Conservation (phyloP, 2,888 invertebrate species). For the Tiliacea aurago region DNA sequence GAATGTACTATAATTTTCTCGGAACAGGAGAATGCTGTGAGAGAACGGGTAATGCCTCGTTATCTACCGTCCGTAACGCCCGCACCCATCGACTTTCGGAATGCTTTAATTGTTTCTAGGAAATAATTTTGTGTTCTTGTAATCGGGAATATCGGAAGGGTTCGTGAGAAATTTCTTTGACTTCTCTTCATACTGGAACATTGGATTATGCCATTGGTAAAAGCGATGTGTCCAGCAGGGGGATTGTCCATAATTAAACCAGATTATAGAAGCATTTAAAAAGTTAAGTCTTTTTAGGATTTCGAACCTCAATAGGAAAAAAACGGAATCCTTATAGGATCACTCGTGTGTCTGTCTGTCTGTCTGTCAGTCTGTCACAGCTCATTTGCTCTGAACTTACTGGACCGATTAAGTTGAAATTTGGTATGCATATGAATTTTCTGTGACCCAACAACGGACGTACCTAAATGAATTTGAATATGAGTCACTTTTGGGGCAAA, state of each 20-base stretch:
- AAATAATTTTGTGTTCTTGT: conserved; percentile 10
- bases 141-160: conserved; percentile 3
- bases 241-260: neutral
- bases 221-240: neutral
- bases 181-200: neutral
- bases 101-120: conserved; percentile 27
- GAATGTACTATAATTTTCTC: conserved; percentile 9
- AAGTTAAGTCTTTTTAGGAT: neutral
- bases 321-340: no score
- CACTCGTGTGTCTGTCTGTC: no score
- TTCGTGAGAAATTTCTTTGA: neutral
- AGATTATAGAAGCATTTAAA: neutral
- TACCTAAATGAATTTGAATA: no score
- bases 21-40: conserved; percentile 1
- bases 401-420: no score
- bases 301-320: no score
- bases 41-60: conserved; percentile 13
- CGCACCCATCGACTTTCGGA: conserved; percentile 7
- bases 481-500: no score
- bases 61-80: conserved; percentile 13
- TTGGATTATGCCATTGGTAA: neutral
- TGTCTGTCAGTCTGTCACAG: no score
- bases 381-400: no score
- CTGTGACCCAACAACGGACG: no score
- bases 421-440: no score